Percentiles rank a stretch among this genome's conserved stretches.
These are phyloP conservation scores for Magallana ariakensis DNA, from an alignment of 1,140 invertebrate genomes.

Conservation along the genomic window DNA sequence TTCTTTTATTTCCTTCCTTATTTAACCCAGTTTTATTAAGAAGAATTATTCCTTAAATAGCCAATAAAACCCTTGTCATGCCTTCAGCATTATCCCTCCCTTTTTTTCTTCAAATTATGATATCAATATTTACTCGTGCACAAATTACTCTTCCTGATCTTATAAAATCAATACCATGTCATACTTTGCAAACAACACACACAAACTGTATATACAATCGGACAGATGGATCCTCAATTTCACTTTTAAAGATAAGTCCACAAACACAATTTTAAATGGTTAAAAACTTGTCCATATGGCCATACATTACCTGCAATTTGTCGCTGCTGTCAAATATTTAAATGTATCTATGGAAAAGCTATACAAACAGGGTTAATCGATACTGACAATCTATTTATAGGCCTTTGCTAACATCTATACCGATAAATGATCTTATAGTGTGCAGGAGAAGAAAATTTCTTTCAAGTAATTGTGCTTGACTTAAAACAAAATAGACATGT, in stretches of 20 bases:
- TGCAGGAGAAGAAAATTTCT: too few relatives aligned
- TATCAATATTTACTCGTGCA: conserved; percentile 17
- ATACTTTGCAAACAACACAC: background rate
- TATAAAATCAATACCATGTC: conserved; percentile 11
- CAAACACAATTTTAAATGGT: too few relatives aligned
- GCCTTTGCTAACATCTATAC: background rate
- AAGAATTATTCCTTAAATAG: too few relatives aligned
- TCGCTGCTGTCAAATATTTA: background rate
- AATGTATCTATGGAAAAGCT: conserved; percentile 24
- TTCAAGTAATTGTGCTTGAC: too few relatives aligned
- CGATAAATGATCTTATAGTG: background rate
- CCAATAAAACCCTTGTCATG: too few relatives aligned
- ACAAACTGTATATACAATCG: background rate
- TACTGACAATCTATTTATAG: conserved; percentile 18
- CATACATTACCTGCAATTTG: background rate
- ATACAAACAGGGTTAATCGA: background rate
- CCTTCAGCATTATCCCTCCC: background rate
- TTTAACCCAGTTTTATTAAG: too few relatives aligned
- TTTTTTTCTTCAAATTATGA: background rate
- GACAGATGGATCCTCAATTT: background rate
- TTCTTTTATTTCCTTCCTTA: too few relatives aligned
- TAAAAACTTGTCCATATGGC: conserved; percentile 1
- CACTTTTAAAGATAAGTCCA: background rate
- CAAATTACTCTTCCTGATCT: background rate
- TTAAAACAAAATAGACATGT: too few relatives aligned